A percentile compares a stretch with the other conserved stretches of the same genome.
phyloP scores from a whole-genome alignment of 2,113 vertebrate genomes.

The Arvicanthis niloticus region DNA sequence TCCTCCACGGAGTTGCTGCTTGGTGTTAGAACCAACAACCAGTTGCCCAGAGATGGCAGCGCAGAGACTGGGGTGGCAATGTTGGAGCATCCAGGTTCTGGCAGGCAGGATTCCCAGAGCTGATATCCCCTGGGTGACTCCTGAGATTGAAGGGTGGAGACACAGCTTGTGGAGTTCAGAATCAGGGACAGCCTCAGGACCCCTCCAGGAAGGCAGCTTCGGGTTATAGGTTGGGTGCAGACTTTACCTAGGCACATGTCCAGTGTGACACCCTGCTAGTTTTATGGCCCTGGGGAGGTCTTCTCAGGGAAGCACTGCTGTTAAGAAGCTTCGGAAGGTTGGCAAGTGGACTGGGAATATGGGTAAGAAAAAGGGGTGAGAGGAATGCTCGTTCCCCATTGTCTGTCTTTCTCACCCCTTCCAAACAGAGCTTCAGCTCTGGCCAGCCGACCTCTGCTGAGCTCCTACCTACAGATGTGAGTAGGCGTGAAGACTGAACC shows the following conservation, averaged over 20 bases:
- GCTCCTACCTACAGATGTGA: not conserved
- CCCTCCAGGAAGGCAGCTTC: not conserved
- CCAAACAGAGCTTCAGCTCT: not conserved
- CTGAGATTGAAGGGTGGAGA: not conserved
- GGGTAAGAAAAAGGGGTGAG: no score
- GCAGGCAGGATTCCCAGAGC: not conserved
- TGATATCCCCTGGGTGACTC: not conserved
- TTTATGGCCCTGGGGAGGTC: not conserved
- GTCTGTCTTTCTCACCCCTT: not conserved
- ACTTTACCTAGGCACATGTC: not conserved
- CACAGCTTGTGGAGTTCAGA: not conserved
- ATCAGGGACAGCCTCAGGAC: no score
- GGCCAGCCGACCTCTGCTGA: not conserved
- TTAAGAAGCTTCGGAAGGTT: not conserved
- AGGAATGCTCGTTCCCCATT: accelerated
- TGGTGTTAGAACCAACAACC: not conserved
- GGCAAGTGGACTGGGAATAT: no score
- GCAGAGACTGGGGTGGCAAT: not conserved
- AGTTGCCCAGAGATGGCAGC: not conserved
- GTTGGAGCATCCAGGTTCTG: not conserved
- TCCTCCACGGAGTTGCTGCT: not conserved
- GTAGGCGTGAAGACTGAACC: not conserved
- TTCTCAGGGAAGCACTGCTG: not conserved
- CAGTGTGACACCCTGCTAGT: not conserved
- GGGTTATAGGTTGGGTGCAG: not conserved